Evolutionary conservation across 2,113 vertebrate genomes (phyloP).

Genomic region (Excalfactoria chinensis): DNA sequence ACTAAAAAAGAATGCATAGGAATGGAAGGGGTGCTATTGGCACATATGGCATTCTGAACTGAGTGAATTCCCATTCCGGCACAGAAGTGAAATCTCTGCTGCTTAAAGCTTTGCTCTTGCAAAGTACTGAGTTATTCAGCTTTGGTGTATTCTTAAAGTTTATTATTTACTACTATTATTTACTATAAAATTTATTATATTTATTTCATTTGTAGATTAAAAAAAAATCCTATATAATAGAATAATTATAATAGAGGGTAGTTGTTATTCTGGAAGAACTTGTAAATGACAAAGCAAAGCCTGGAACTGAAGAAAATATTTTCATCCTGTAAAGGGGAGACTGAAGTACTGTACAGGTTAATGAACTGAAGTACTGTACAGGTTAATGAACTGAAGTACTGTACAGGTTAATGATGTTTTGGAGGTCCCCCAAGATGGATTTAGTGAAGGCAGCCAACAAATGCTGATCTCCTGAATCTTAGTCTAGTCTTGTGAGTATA

Average conservation of each 20-base stretch:
- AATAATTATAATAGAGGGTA: background rate
- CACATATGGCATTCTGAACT: rapidly evolving
- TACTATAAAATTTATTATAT: background rate
- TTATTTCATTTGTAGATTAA: background rate
- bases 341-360: background rate
- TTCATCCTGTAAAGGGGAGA: background rate
- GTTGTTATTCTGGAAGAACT: background rate
- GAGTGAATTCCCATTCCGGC: background rate
- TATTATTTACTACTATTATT: background rate
- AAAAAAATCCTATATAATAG: background rate
- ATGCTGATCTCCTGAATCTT: background rate
- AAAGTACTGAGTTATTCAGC: background rate
- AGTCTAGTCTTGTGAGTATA: background rate
- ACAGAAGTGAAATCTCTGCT: background rate
- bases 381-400: no score
- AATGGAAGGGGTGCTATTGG: background rate
- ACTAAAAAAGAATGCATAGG: background rate
- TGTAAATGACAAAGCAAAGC: background rate
- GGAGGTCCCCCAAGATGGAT: background rate
- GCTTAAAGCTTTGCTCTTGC: background rate
- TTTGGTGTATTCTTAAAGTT: background rate
- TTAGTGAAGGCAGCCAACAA: background rate
- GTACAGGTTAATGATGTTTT: background rate
- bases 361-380: background rate
- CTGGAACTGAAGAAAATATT: background rate